Evolutionary conservation across 1,140 invertebrate genomes (phyloP).

Genomic region (Hyphantria cunea): DNA sequence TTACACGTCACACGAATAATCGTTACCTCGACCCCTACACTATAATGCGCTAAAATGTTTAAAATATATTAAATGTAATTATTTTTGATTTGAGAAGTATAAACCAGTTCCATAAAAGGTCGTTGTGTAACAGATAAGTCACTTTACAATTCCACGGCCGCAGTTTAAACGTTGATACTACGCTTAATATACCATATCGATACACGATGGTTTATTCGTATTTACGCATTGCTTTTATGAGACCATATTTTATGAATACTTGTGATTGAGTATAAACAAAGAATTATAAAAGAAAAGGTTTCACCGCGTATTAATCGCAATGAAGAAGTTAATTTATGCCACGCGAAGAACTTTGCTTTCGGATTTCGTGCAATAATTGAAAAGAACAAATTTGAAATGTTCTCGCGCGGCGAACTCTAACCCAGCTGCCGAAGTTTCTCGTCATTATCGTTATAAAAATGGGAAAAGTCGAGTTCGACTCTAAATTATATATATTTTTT

Average conservation of each 20-base stretch:
- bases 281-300: conserved; percentile 32
- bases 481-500: conserved; percentile 45
- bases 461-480: conserved; percentile 39
- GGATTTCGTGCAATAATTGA: conserved; percentile 42
- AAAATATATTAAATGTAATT: not conserved
- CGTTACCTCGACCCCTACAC: not conserved
- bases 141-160: conserved; percentile 31
- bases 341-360: conserved; percentile 40
- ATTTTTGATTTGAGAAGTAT: conserved; percentile 19
- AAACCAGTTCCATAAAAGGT: conserved; percentile 21
- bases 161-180: conserved; percentile 32
- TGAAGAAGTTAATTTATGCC: conserved; percentile 42
- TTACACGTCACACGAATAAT: conserved; percentile 17
- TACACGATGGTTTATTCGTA: conserved; percentile 32
- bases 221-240: conserved; percentile 33
- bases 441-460: conserved; percentile 53
- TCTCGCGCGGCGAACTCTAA: conserved; percentile 22
- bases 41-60: not conserved
- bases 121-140: conserved; percentile 32
- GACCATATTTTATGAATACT: conserved; percentile 26
- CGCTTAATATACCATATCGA: conserved; percentile 36
- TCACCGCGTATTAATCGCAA: conserved; percentile 40
- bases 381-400: conserved; percentile 44
- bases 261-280: conserved; percentile 25
- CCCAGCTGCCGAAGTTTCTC: conserved; percentile 40